Evolutionary conservation across 2,113 vertebrate genomes (phyloP).

Genomic region (Pionites leucogaster): DNA sequence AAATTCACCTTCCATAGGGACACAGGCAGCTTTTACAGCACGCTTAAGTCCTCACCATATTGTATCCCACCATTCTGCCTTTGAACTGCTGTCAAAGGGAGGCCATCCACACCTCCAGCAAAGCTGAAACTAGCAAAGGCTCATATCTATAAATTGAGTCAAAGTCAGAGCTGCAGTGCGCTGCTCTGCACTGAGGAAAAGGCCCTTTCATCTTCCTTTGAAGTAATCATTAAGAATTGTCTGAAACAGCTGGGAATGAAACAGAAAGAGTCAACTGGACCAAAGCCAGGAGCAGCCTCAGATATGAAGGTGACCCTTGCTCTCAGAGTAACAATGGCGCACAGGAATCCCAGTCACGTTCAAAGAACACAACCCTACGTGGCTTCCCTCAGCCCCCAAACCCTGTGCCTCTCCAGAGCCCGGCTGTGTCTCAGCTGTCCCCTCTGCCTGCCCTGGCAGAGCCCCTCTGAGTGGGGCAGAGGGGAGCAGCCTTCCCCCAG

Average conservation of each 20-base stretch:
- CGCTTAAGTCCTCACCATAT: background rate
- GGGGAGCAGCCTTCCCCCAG: background rate
- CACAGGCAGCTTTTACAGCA: background rate
- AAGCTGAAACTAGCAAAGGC: background rate
- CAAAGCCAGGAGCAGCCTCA: background rate
- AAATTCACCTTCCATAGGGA: background rate
- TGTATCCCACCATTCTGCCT: background rate
- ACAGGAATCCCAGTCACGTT: background rate
- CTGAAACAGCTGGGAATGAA: background rate
- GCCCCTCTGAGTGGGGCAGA: background rate
- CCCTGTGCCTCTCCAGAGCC: background rate
- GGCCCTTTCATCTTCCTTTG: background rate
- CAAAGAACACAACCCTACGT: background rate
- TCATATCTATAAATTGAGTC: background rate
- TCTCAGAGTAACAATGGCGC: background rate
- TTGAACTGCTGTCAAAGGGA: background rate
- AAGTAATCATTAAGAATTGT: background rate
- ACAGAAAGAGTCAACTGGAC: background rate
- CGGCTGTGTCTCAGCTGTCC: background rate
- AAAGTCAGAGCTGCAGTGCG: background rate
- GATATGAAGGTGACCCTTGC: rapidly evolving
- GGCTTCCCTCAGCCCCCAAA: background rate
- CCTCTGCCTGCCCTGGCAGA: background rate
- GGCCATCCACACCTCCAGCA: background rate
- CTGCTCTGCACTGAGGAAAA: background rate